phyloP scores from a whole-genome alignment of 2,113 vertebrate species.

The Piaya cayana region DNA sequence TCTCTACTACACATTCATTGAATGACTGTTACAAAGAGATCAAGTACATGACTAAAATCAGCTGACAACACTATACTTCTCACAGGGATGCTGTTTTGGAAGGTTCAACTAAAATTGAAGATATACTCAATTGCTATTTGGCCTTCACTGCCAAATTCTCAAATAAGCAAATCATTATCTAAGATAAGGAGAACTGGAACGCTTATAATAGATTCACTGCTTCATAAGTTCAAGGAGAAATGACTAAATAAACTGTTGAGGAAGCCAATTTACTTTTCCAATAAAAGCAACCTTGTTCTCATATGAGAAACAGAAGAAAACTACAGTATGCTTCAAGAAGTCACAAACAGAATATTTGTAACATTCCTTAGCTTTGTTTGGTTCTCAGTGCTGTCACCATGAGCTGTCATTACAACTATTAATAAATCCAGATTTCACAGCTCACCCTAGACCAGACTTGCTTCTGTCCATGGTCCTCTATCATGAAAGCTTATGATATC shows the following conservation, averaged over 20 bases:
- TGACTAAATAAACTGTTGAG: background rate
- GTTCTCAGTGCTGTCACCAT: background rate
- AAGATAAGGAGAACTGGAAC: background rate
- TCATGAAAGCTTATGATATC: background rate
- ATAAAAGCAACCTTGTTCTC: background rate
- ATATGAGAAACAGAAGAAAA: background rate
- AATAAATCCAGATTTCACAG: background rate
- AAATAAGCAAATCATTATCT: background rate
- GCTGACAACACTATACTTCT: background rate
- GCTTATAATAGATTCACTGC: background rate
- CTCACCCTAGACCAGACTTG: background rate
- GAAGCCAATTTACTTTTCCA: background rate
- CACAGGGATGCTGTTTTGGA: background rate
- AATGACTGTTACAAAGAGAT: background rate
- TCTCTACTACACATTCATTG: background rate
- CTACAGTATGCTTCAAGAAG: background rate
- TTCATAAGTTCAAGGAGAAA: background rate
- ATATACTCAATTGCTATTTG: background rate
- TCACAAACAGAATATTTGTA: background rate
- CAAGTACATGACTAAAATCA: background rate
- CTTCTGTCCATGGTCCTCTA: background rate
- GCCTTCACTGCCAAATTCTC: background rate
- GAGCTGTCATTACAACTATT: background rate
- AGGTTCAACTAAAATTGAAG: background rate
- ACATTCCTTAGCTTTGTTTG: background rate